phyloP scores from a whole-genome alignment of 1,140 invertebrate genomes.

The Drosophila sechellia region DNA sequence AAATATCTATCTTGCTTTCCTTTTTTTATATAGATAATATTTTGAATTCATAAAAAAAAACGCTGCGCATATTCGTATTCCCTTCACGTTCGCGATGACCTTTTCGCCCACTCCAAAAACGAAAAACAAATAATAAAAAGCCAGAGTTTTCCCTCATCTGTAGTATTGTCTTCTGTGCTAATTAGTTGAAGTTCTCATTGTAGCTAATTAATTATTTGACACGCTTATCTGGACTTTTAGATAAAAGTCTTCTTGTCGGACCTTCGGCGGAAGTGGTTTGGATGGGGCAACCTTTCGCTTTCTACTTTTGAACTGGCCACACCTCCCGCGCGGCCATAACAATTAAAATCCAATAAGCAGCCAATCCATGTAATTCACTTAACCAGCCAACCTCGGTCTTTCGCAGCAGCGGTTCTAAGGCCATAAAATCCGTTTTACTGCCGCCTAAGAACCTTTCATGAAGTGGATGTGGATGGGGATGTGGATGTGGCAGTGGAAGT shows the following conservation, averaged over 20 bases:
- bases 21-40: constrained; percentile 46
- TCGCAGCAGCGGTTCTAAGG: constrained; percentile 26
- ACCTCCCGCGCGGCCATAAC: constrained; percentile 40
- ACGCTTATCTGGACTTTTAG: constrained; percentile 68
- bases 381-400: constrained; percentile 35
- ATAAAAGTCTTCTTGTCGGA: constrained; percentile 40
- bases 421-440: constrained; percentile 76
- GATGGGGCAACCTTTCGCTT: constrained; percentile 45
- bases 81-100: constrained; percentile 60
- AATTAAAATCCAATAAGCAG: constrained; percentile 80
- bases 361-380: constrained; percentile 79
- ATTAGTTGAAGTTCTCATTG: constrained; percentile 77
- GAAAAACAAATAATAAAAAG: background rate
- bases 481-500: background rate
- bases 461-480: background rate
- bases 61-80: constrained; percentile 59
- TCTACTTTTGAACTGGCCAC: constrained; percentile 46
- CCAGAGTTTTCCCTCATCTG: constrained; percentile 30
- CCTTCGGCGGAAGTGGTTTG: constrained; percentile 50
- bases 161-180: constrained; percentile 64
- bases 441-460: constrained; percentile 69
- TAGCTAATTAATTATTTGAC: constrained; percentile 79
- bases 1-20: constrained; percentile 53
- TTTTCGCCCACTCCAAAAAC: constrained; percentile 5
- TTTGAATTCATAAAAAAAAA: constrained; percentile 76